Percentiles rank a stretch among this genome's conserved stretches.
These are phyloP conservation scores for Zaprionus ornatus DNA, from an alignment of 1,140 invertebrate species.

Conservation along the genomic window DNA sequence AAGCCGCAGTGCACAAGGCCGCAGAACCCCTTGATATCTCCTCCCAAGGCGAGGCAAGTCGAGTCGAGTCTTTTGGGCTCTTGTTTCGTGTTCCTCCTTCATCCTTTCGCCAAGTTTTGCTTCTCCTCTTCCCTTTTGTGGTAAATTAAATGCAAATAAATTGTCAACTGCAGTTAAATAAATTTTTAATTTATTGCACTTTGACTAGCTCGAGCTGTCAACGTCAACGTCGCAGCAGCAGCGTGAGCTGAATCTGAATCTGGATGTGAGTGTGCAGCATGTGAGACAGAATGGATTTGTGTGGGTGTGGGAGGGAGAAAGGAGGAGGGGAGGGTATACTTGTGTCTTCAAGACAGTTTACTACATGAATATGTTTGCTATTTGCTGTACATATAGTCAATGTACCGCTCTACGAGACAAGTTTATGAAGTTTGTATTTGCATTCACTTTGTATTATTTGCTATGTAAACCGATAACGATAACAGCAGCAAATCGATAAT, in stretches of 20 bases:
- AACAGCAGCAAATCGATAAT: too few species aligned
- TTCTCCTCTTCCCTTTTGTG: conserved; percentile 49
- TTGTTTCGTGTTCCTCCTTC: conserved; percentile 30
- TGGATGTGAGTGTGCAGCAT: conserved; percentile 4
- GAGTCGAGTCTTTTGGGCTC: conserved; percentile 27
- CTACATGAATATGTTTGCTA: neutral
- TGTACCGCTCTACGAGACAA: neutral
- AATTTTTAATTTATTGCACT: conserved; percentile 77
- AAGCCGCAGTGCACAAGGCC: conserved; percentile 44
- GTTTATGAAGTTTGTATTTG: neutral
- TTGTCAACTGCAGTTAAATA: conserved; percentile 80
- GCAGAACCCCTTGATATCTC: conserved; percentile 22
- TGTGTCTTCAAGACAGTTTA: conserved; percentile 9
- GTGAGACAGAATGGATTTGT: conserved; percentile 11
- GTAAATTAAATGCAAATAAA: conserved; percentile 81
- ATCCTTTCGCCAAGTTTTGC: conserved; percentile 1
- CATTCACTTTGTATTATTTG: too few species aligned
- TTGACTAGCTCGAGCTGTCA: conserved; percentile 53
- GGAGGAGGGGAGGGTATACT: neutral
- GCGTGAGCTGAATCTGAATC: conserved; percentile 6
- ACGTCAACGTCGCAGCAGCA: neutral
- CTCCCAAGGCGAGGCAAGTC: neutral
- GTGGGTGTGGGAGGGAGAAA: too few species aligned
- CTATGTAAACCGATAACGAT: too few species aligned
- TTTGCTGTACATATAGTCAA: neutral